phyloP scores from a whole-genome alignment of 2,113 vertebrate species.

The Potamarius usumacintae region DNA sequence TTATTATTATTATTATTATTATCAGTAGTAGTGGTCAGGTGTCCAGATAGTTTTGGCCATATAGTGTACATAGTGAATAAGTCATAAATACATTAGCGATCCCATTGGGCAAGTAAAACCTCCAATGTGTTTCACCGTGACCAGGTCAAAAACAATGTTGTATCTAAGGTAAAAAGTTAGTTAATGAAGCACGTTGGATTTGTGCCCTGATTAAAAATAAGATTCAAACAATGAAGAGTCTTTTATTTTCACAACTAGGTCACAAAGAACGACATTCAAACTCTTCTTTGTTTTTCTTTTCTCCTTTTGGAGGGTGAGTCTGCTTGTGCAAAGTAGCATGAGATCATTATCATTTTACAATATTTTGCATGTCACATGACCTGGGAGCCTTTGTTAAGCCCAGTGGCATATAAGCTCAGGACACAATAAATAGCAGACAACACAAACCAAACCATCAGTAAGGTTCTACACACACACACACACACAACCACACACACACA shows the following conservation, averaged over 20 bases:
- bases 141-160: background rate
- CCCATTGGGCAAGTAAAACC: background rate
- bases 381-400: background rate
- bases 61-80: background rate
- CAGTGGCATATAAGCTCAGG: background rate
- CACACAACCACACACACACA: background rate
- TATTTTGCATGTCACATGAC: constrained; percentile 7
- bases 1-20: no score
- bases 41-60: background rate
- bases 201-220: background rate
- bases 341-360: background rate
- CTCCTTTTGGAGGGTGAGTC: background rate
- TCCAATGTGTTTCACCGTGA: background rate
- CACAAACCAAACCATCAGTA: background rate
- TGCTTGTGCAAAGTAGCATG: constrained; percentile 11
- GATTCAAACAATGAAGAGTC: background rate
- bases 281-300: background rate
- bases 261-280: constrained; percentile 4
- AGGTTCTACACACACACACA: background rate
- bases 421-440: background rate
- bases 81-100: background rate
- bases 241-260: background rate
- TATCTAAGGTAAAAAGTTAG: background rate
- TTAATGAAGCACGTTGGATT: background rate
- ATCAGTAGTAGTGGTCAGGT: background rate